Conservation (phyloP, 2,797 vertebrate species). For the Ambastaia sidthimunki region DNA sequence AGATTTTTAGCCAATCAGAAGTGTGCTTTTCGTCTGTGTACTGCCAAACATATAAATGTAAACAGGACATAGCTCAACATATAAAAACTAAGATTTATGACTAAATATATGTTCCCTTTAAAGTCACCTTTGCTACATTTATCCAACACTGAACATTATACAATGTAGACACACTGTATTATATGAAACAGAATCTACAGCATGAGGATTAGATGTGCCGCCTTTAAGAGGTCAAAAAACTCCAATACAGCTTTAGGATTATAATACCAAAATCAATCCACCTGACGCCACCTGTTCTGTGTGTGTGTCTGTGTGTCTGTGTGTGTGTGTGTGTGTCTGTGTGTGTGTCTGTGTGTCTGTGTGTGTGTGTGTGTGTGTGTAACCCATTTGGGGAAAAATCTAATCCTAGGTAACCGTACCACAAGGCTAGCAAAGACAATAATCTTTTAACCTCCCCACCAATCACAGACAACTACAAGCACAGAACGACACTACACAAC, state of each 20-base stretch:
- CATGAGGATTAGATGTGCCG: constrained; percentile 62
- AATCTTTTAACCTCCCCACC: constrained; percentile 36
- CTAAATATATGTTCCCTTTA: background rate
- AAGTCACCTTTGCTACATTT: background rate
- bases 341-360: too few relatives aligned
- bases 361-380: constrained; percentile 38
- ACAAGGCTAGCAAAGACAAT: constrained; percentile 58
- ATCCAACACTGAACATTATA: background rate
- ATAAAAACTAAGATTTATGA: background rate
- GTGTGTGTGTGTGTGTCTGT: too few relatives aligned
- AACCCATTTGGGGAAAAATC: constrained; percentile 69
- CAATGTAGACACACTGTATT: background rate
- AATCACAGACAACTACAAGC: constrained; percentile 7
- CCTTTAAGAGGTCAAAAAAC: constrained; percentile 61
- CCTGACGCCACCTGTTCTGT: constrained; percentile 46
- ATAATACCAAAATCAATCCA: constrained; percentile 78
- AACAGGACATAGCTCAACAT: background rate
- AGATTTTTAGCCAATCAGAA: background rate
- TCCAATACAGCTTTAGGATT: constrained; percentile 72
- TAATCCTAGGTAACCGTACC: constrained; percentile 67
- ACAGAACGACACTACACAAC: constrained; percentile 3
- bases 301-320: constrained; percentile 1
- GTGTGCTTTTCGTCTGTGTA: background rate
- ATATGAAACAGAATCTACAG: background rate
- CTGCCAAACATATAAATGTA: background rate